Base-by-base conservation (phyloP, 2,888 invertebrate genomes). In the Pandemis heparana region DNA sequence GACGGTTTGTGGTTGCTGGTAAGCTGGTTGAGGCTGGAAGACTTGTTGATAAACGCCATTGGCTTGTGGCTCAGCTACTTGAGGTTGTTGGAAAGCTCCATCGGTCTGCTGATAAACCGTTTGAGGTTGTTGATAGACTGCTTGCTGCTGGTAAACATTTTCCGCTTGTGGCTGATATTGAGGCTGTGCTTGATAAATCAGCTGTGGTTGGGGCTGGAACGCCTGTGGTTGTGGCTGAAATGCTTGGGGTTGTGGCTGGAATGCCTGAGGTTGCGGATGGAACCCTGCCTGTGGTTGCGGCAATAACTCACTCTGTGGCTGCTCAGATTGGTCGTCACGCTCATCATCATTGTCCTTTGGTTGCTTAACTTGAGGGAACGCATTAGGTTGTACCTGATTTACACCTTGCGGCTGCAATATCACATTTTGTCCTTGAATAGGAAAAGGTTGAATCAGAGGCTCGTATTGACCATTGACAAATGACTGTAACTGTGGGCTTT, bases 341-440 rank as follows among this genome's bases (percentile, higher is more conserved):
- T 77, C 70, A 39, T 75, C 62, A 14, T 61, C 64, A n/a, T 59
- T 41, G 60, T 77, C 63, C 23, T 71, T 60, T 10, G 46, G 56
- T 43, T 80, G 75, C 48, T 60, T 71, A 0, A 78, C 70, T 53
- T 78, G 76, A 14, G 75, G 76, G 53, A 74, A 64, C 48, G 75
- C 75, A 32, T 79, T 78, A 12, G 79, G 71, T 74, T 85, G 83
- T 18, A 77, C 62, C 66, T 81, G 82, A 68, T 81, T 82, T 5
- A 77, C 71, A 1, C 77, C 70, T 69, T 84, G 85, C 0, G 84
- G 81, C 72, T 83, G 85, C 7, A 84, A 75, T 16, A 84, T 76
- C 14, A 83, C 84, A n/a, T 81, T 85, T 71, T 87, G 88, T 0
- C 83, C 82, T 77, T 87, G 85, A 12, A 85, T 77, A 71, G 86